phyloP scores from a whole-genome alignment of 1,140 invertebrate species.

The Portunus trituberculatus region DNA sequence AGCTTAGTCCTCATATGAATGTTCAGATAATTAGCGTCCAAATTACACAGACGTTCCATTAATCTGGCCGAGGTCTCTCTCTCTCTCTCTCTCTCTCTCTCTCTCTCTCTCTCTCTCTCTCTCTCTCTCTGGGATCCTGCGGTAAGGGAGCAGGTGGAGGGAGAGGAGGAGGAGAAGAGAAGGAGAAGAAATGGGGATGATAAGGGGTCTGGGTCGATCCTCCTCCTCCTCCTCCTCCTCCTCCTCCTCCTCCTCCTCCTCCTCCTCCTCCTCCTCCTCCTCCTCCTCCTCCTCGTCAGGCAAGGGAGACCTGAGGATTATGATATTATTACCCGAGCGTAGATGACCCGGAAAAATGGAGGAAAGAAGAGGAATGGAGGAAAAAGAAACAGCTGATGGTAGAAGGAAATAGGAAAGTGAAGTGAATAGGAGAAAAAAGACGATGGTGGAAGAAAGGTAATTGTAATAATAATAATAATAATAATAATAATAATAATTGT shows the following conservation, averaged over 20 bases:
- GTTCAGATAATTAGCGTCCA: conserved; percentile 27
- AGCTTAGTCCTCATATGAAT: conserved; percentile 37
- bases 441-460: no score
- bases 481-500: no score
- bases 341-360: conserved; percentile 21
- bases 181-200: neutral
- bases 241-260: neutral
- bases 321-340: conserved; percentile 13
- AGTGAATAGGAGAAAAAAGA: neutral
- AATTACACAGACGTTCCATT: conserved; percentile 14
- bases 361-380: neutral
- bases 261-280: neutral
- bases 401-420: neutral
- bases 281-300: neutral
- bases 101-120: conserved; percentile 20
- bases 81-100: conserved; percentile 20
- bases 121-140: neutral
- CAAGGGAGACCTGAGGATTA: neutral
- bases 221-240: neutral
- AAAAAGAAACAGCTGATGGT: neutral
- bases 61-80: neutral
- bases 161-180: neutral
- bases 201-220: neutral
- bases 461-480: no score
- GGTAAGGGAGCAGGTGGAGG: neutral